phyloP scores from a whole-genome alignment of 1,140 invertebrate genomes.

The Lucilia sericata region DNA sequence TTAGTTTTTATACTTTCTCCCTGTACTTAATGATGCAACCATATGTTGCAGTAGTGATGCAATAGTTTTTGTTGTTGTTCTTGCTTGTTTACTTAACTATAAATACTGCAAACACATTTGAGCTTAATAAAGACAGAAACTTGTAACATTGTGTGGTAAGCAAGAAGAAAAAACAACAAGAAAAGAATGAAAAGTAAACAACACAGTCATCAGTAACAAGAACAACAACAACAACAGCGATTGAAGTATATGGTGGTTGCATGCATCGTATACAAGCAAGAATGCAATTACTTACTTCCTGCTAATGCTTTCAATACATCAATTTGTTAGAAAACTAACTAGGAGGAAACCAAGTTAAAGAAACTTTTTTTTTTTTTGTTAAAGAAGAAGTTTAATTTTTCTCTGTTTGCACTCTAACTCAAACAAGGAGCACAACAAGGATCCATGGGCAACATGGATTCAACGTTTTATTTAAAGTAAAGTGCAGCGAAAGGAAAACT shows the following conservation, averaged over 20 bases:
- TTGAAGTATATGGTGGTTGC: not conserved
- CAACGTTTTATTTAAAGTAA: no score
- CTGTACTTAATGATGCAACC: not conserved
- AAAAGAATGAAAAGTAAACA: no score
- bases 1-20: not conserved
- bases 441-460: no score
- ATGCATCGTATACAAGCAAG: not conserved
- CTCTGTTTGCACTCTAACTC: not conserved
- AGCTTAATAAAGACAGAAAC: not conserved
- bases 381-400: not conserved
- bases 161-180: no score
- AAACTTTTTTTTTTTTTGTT: not conserved
- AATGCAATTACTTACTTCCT: conserved; percentile 5
- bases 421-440: not conserved
- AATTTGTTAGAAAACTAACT: not conserved
- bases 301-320: conserved; percentile 5
- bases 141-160: not conserved
- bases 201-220: not conserved
- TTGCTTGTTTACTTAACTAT: not conserved
- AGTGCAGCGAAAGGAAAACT: no score
- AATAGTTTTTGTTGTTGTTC: not conserved
- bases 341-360: not conserved
- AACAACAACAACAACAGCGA: not conserved
- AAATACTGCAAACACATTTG: not conserved
- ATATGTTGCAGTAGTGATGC: not conserved